Conservation (phyloP, 1,140 invertebrate species). For the Psilanteris sp. region DNA sequence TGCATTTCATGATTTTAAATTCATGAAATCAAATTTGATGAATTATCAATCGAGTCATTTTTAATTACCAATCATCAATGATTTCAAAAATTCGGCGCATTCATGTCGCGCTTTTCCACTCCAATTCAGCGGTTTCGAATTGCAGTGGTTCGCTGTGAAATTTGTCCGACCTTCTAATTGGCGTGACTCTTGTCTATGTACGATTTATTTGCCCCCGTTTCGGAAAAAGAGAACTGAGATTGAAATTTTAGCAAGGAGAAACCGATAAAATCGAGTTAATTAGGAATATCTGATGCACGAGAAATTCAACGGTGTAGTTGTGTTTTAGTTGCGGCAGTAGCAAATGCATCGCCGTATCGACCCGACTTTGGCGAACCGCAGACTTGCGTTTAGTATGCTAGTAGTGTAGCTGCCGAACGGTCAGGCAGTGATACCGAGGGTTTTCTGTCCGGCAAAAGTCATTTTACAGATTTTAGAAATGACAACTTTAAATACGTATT, state of each 20-base stretch:
- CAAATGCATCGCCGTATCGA: slow-evolving; percentile 63
- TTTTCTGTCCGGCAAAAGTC: slow-evolving; percentile 41
- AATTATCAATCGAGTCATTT: too few relatives aligned
- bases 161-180: too few relatives aligned
- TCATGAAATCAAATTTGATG: too few relatives aligned
- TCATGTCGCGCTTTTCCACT: too few relatives aligned
- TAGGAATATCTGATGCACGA: slow-evolving; percentile 52
- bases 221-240: too few relatives aligned
- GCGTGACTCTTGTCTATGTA: too few relatives aligned
- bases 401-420: slow-evolving; percentile 65
- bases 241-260: slow-evolving; percentile 38
- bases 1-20: too few relatives aligned
- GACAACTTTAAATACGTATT: slow-evolving; percentile 44
- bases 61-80: too few relatives aligned
- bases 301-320: slow-evolving; percentile 53
- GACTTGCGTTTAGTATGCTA: slow-evolving; percentile 72
- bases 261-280: slow-evolving; percentile 50
- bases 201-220: too few relatives aligned
- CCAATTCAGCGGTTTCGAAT: too few relatives aligned
- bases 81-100: too few relatives aligned
- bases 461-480: slow-evolving; percentile 49
- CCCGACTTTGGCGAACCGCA: slow-evolving; percentile 65
- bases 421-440: slow-evolving; percentile 63
- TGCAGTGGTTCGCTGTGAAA: too few relatives aligned
- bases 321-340: slow-evolving; percentile 54